Evolutionary conservation across 2,888 invertebrate species (phyloP).

Genomic region (Phania funesta): DNA sequence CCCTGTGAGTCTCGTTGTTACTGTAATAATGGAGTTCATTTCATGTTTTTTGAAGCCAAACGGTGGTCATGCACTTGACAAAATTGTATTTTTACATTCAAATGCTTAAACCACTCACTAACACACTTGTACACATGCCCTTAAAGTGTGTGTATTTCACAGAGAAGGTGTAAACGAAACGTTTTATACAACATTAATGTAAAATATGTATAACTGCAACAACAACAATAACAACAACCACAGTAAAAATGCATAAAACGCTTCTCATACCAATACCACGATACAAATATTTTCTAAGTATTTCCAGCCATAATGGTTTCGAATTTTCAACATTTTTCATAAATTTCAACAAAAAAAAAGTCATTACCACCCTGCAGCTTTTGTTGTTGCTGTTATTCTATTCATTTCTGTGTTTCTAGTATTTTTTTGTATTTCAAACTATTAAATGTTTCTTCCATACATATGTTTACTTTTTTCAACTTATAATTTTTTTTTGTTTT

Average conservation of each 20-base stretch:
- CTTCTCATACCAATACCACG: constrained; percentile 46
- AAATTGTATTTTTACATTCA: constrained; percentile 33
- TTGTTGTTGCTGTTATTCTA: neutral
- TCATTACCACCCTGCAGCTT: constrained; percentile 7
- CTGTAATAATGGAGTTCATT: constrained; percentile 51
- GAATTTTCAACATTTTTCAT: constrained; percentile 39
- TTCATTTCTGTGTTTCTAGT: neutral
- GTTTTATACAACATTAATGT: constrained; percentile 65
- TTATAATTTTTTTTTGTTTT: neutral
- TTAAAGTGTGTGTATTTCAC: constrained; percentile 2
- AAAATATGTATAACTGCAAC: constrained; percentile 16
- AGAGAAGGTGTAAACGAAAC: constrained; percentile 67
- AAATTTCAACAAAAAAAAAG: constrained; percentile 38
- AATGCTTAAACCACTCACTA: constrained; percentile 26
- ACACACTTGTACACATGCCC: neutral
- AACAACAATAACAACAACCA: neutral
- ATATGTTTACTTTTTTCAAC: neutral
- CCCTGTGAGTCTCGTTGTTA: neutral
- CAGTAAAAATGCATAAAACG: constrained; percentile 42
- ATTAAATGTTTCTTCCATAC: constrained; percentile 23
- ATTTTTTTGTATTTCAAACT: constrained; percentile 35
- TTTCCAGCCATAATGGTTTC: constrained; percentile 42
- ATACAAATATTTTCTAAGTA: constrained; percentile 45
- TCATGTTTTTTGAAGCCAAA: constrained; percentile 58
- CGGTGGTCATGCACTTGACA: constrained; percentile 67